A percentile compares a stretch with the other conserved stretches of the same genome.
Evolutionary conservation across 2,113 vertebrate species (phyloP).

Genomic region (Aptenodytes forsteri): DNA sequence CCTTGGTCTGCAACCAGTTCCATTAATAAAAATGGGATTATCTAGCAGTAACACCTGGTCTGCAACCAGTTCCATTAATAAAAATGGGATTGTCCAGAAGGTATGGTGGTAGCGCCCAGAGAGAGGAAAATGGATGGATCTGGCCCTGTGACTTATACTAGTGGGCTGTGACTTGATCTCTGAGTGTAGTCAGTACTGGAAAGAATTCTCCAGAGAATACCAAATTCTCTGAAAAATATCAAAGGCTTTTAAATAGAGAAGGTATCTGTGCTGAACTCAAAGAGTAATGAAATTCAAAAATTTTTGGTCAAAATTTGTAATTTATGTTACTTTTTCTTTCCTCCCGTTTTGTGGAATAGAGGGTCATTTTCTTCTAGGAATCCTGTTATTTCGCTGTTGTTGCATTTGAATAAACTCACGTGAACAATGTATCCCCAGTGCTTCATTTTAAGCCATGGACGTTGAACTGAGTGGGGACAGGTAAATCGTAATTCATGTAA

Average conservation of each 20-base stretch:
- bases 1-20: not conserved
- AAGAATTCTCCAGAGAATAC: not conserved
- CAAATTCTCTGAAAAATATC: not conserved
- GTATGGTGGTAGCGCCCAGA: not conserved
- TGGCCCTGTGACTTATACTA: not conserved
- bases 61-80: not conserved
- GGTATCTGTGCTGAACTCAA: not conserved
- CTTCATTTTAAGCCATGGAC: slow-evolving; percentile 23
- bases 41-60: not conserved
- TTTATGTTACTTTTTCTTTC: slow-evolving; percentile 43
- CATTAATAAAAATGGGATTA: not conserved
- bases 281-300: not conserved
- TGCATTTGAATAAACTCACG: slow-evolving; percentile 70
- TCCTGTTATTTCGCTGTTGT: slow-evolving; percentile 57
- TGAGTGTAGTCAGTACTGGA: not conserved
- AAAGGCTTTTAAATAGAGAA: not conserved
- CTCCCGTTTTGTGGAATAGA: not conserved
- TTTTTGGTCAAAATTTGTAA: slow-evolving; percentile 16
- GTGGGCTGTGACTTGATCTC: slow-evolving; percentile 33
- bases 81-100: not conserved
- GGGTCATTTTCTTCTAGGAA: slow-evolving; percentile 5
- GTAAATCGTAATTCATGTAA: not conserved
- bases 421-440: slow-evolving; percentile 15
- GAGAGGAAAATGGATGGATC: not conserved
- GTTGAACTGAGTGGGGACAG: not conserved